phyloP scores from a whole-genome alignment of 2,888 invertebrate species.

The Apeira syringaria region DNA sequence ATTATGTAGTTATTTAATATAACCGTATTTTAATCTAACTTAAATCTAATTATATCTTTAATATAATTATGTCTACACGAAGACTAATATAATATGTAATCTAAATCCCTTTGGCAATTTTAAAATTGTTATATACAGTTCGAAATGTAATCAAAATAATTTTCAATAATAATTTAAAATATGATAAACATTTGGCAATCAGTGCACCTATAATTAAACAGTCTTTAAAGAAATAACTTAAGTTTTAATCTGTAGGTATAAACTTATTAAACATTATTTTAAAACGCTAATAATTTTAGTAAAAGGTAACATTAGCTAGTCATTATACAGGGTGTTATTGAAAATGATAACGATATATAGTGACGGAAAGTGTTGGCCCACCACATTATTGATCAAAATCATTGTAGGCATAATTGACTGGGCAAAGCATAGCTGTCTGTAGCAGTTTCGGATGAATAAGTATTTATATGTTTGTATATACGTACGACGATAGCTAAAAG shows the following conservation, averaged over 20 bases:
- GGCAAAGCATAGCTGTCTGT: too few relatives aligned
- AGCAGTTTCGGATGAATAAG: too few relatives aligned
- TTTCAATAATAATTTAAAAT: conserved; percentile 11
- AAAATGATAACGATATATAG: too few relatives aligned
- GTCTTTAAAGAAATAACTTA: conserved; percentile 35
- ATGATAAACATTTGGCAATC: conserved; percentile 29
- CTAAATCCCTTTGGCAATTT: conserved; percentile 69
- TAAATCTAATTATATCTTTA: conserved; percentile 23
- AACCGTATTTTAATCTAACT: conserved; percentile 26
- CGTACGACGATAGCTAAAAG: too few relatives aligned
- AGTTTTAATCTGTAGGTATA: background rate
- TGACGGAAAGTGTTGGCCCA: too few relatives aligned
- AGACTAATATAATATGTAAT: conserved; percentile 51
- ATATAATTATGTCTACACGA: conserved; percentile 30
- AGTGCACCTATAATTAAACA: conserved; percentile 33
- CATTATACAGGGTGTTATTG: too few relatives aligned
- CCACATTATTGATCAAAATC: too few relatives aligned
- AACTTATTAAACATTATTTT: conserved; percentile 14
- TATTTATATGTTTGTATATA: too few relatives aligned
- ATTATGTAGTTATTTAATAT: conserved; percentile 31
- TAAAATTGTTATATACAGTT: conserved; percentile 59
- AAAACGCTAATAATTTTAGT: too few relatives aligned
- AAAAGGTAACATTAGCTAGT: too few relatives aligned
- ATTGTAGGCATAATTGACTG: too few relatives aligned
- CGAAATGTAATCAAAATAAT: conserved; percentile 15